Percentiles rank a stretch among this genome's conserved stretches.
Conservation (phyloP, 2,888 invertebrate species). For the Stenichneumon culpator region DNA sequence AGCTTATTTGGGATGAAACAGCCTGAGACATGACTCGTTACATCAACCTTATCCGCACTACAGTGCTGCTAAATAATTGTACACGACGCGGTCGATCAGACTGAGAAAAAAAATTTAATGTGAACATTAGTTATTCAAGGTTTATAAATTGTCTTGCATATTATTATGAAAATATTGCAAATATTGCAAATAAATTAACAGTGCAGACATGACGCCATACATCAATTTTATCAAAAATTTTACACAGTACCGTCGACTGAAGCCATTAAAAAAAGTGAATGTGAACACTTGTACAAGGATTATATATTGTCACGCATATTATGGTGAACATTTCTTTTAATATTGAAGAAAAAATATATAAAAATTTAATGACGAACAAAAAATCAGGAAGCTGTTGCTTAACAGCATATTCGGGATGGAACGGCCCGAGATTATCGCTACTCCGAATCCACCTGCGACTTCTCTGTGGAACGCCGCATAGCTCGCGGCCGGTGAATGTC, state of each 20-base stretch:
- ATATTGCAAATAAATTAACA: too few species aligned
- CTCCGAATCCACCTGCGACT: constrained; percentile 65
- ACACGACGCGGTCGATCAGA: background rate
- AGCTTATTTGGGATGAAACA: constrained; percentile 20
- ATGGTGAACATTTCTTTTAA: too few species aligned
- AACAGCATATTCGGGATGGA: constrained; percentile 26
- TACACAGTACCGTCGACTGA: too few species aligned
- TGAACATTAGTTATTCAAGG: background rate
- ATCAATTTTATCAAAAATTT: too few species aligned
- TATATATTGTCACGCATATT: too few species aligned
- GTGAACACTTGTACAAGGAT: too few species aligned
- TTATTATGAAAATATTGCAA: constrained; percentile 17
- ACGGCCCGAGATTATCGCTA: background rate
- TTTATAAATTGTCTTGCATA: background rate
- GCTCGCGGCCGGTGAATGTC: constrained; percentile 53
- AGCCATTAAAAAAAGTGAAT: too few species aligned
- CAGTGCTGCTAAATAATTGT: background rate
- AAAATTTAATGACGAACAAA: too few species aligned
- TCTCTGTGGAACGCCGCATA: constrained; percentile 9
- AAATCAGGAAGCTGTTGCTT: background rate
- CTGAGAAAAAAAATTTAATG: background rate
- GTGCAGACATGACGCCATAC: too few species aligned
- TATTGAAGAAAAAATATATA: too few species aligned
- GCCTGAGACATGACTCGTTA: background rate
- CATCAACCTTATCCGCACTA: background rate